These are phyloP conservation scores for Diabrotica balteata DNA, from an alignment of 2,888 invertebrate species.

Conservation along the genomic window DNA sequence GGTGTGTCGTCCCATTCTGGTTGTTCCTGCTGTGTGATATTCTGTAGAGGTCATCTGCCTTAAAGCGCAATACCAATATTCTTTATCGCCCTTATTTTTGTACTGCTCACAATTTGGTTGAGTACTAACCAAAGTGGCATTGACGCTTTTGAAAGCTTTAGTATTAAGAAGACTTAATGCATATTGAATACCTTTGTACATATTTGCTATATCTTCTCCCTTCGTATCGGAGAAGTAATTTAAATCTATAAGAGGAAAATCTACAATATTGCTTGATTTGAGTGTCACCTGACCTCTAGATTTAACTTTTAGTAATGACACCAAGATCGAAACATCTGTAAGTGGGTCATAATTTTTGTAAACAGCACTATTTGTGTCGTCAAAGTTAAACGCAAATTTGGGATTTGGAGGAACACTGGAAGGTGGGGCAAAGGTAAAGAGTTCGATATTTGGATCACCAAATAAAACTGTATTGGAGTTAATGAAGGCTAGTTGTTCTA, in stretches of 20 bases:
- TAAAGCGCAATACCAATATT: conserved; percentile 62
- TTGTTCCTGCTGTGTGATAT: conserved; percentile 63
- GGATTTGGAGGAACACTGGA: not conserved
- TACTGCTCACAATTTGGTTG: conserved; percentile 51
- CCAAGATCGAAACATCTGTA: conserved; percentile 33
- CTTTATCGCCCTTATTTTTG: conserved; percentile 56
- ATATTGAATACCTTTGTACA: conserved; percentile 66
- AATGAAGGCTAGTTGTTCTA: conserved; percentile 22
- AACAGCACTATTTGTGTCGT: not conserved
- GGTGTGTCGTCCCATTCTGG: conserved; percentile 62
- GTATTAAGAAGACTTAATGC: conserved; percentile 54
- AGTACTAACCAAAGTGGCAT: conserved; percentile 61
- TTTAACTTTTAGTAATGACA: conserved; percentile 46
- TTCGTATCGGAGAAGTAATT: conserved; percentile 42
- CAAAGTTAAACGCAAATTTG: conserved; percentile 4
- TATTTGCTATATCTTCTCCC: conserved; percentile 68
- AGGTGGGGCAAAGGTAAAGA: not conserved
- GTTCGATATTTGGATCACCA: not conserved
- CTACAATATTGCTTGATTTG: conserved; percentile 46
- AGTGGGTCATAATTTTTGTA: conserved; percentile 7
- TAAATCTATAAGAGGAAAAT: conserved; percentile 48
- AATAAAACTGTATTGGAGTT: conserved; percentile 18
- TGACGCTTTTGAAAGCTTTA: conserved; percentile 67
- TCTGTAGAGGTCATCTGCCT: conserved; percentile 59
- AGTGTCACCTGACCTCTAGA: conserved; percentile 46